Evolutionary conservation across 2,113 vertebrate genomes (phyloP), one percentile per base, ranked within the genome.

Genomic region (Semnornis frantzii): DNA sequence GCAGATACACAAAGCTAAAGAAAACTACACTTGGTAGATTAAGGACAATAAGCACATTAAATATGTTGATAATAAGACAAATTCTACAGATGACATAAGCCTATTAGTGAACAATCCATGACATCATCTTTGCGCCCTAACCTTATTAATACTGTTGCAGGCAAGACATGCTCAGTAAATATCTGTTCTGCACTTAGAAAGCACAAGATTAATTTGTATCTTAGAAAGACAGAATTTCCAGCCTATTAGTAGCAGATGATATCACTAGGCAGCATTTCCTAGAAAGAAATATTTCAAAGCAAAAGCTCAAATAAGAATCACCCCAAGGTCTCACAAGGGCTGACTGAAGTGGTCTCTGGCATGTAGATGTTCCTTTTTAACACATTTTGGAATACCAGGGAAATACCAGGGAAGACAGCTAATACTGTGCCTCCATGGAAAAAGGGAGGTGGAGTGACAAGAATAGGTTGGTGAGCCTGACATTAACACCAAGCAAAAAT

Each of bases 341-440:
- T 65, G 20, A 66, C 48, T 87, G 20, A 70, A 82, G 23, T n/a
- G 9, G 7, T 68, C 72, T 85, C 48, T 91, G 69, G 31, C 23
- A 33, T 58, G 58, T 65, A 87, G 92, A 75, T 65, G 17, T 52
- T 87, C 2, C 83, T 90, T 92, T 90, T 89, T 54, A 86, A 82
- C 75, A 80, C 24, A 30, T 71, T 85, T 78, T 81, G 20, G 76
- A 90, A 91, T 87, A 94, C 82, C 73, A 79, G 74, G 21, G 42
- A 91, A 94, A 96, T 95, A 91, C 72, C 85, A 92, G 68, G 48
- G 48, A 94, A 81, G 82, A 82, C 13, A 85, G 39, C 7, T 91
- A 94, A 94, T 83, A 70, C 86, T 78, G 44, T 91, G 54, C 10
- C 16, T 39, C 9, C 19, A 34, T 80, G 91, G 75, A 88, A 96